Percentiles rank a stretch among this genome's conserved stretches.
phyloP scores from a whole-genome alignment of 1,140 invertebrate genomes.

The Drosophila teissieri region DNA sequence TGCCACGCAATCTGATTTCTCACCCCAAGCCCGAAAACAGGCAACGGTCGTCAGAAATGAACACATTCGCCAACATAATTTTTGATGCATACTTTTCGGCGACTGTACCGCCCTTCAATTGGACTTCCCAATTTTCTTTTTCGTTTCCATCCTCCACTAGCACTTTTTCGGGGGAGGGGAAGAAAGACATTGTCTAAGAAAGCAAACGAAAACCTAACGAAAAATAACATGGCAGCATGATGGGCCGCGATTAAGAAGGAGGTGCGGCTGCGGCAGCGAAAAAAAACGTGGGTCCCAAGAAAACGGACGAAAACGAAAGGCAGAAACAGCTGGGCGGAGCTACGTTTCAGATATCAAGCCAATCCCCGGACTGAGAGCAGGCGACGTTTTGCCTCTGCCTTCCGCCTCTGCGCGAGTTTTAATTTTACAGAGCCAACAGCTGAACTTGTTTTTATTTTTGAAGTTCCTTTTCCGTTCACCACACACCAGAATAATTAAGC shows the following conservation, averaged over 20 bases:
- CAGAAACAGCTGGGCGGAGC: constrained; percentile 66
- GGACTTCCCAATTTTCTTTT: neutral
- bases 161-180: neutral
- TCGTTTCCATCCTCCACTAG: neutral
- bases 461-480: neutral
- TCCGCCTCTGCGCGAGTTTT: constrained; percentile 45
- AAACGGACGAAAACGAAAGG: constrained; percentile 53
- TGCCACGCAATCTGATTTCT: too few species aligned
- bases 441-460: constrained; percentile 46
- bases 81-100: neutral
- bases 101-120: constrained; percentile 10
- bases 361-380: constrained; percentile 54
- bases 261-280: constrained; percentile 37
- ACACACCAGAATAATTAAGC: too few species aligned
- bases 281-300: constrained; percentile 61
- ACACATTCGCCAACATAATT: neutral
- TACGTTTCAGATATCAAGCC: constrained; percentile 56
- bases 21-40: neutral
- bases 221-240: constrained; percentile 33
- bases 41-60: neutral
- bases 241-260: constrained; percentile 2
- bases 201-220: constrained; percentile 12
- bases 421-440: constrained; percentile 32
- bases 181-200: constrained; percentile 2
- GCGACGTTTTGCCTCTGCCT: constrained; percentile 19